Percentiles rank a stretch among this genome's conserved stretches.
Evolutionary conservation across 2,888 invertebrate genomes (phyloP).

Genomic region (Neoaliturus tenellus): DNA sequence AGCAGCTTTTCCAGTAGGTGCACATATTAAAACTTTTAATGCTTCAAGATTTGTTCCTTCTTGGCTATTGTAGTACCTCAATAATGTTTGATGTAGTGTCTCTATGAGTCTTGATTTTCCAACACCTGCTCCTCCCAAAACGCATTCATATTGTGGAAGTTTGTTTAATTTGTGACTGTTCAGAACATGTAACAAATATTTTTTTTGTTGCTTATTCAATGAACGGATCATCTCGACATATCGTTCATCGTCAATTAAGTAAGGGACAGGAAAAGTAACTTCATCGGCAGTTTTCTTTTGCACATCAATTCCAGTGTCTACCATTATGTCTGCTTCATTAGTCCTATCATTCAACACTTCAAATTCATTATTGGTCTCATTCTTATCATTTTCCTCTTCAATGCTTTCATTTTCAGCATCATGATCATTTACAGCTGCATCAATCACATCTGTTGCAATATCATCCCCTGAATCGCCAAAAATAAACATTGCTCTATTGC

Average conservation of each 20-base stretch:
- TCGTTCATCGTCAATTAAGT: not conserved
- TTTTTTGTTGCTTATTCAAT: not conserved
- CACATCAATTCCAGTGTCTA: not conserved
- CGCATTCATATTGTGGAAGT: not conserved
- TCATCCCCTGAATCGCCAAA: slow-evolving; percentile 25
- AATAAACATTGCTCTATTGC: not conserved
- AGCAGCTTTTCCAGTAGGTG: slow-evolving; percentile 64
- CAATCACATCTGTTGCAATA: not conserved
- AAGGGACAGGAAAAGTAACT: no score
- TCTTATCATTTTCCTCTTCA: not conserved
- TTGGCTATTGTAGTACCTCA: slow-evolving; percentile 52
- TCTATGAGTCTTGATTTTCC: slow-evolving; percentile 61
- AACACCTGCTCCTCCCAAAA: not conserved
- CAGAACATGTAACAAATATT: not conserved
- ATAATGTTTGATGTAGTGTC: slow-evolving; percentile 59
- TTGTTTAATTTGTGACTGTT: not conserved
- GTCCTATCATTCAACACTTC: slow-evolving; percentile 41
- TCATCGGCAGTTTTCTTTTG: not conserved
- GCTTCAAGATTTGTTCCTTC: slow-evolving; percentile 41
- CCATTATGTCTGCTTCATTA: slow-evolving; percentile 38
- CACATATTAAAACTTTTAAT: slow-evolving; percentile 58
- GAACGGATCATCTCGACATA: not conserved
- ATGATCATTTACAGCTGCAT: slow-evolving; percentile 6
- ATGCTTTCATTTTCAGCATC: not conserved
- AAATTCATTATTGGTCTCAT: slow-evolving; percentile 19